Percentiles rank a stretch among this genome's conserved stretches.
These are phyloP conservation scores for Chiloscyllium plagiosum DNA, from an alignment of 2,113 vertebrate species.

Conservation along the genomic window DNA sequence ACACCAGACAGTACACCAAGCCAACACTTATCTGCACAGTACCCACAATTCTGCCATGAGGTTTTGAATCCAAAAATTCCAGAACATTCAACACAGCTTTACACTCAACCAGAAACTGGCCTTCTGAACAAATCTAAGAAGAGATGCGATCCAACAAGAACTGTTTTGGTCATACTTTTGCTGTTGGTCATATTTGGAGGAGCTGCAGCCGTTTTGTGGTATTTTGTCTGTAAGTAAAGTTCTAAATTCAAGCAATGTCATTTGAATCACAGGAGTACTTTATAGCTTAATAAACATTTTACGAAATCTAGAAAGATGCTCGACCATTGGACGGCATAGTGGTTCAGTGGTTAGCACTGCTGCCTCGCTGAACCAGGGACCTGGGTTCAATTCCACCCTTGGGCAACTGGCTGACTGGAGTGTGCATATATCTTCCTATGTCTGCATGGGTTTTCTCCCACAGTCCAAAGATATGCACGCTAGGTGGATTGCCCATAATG, in stretches of 20 bases:
- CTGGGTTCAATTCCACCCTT: no score
- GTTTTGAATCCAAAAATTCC: not conserved
- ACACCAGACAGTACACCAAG: not conserved
- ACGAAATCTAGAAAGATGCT: not conserved
- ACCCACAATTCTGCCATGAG: not conserved
- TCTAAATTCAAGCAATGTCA: not conserved
- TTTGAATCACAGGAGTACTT: not conserved
- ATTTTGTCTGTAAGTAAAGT: conserved; percentile 37
- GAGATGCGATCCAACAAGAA: not conserved
- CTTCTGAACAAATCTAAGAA: not conserved
- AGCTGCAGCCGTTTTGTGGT: conserved; percentile 26
- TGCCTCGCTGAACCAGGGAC: no score
- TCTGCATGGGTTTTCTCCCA: no score
- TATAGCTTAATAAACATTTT: not conserved
- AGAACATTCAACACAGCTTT: not conserved
- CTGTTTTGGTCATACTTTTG: not conserved
- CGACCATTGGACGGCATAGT: no score
- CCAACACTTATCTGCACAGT: not conserved
- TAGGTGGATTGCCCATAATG: no score
- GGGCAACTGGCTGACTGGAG: no score
- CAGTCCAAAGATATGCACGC: no score
- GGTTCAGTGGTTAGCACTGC: no score
- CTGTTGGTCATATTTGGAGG: conserved; percentile 17
- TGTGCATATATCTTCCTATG: no score
- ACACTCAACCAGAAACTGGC: not conserved